These are phyloP conservation scores for Pseudopipra pipra DNA, from an alignment of 2,113 vertebrate species.

Conservation along the genomic window DNA sequence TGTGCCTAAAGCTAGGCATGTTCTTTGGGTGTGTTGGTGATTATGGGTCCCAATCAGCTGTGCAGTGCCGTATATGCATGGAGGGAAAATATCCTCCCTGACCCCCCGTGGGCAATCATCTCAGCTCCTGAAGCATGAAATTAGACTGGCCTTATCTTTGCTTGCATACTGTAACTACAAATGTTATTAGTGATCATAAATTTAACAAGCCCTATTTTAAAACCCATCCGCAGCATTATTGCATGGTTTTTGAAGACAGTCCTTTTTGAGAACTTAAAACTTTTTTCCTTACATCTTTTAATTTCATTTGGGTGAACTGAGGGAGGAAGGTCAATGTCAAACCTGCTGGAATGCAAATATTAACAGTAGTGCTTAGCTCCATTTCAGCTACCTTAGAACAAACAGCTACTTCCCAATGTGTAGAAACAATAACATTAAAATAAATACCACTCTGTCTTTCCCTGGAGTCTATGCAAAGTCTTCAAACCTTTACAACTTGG, in stretches of 20 bases:
- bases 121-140: slow-evolving; percentile 69
- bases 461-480: neutral
- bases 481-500: neutral
- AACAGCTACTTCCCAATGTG: slow-evolving; percentile 11
- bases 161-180: slow-evolving; percentile 67
- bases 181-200: slow-evolving; percentile 64
- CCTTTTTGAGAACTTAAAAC: neutral
- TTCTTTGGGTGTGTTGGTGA: neutral
- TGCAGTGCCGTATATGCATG: neutral
- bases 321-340: neutral
- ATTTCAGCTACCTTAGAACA: slow-evolving; percentile 35
- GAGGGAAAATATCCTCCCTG: slow-evolving; percentile 59
- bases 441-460: neutral
- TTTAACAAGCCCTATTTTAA: slow-evolving; percentile 54
- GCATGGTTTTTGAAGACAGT: slow-evolving; percentile 17
- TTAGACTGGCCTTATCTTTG: slow-evolving; percentile 67
- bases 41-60: neutral
- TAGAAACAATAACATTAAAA: slow-evolving; percentile 34
- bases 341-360: slow-evolving; percentile 47
- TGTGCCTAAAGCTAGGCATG: neutral
- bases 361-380: slow-evolving; percentile 10
- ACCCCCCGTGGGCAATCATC: slow-evolving; percentile 65
- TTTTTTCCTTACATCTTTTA: slow-evolving; percentile 30
- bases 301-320: slow-evolving; percentile 31
- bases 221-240: slow-evolving; percentile 31